Evolutionary conservation across 92 coral and sea anemone genomes (phyloP), one percentile per base, ranked within the genome.

Genomic region (Hydrozoanthus gracilis): DNA sequence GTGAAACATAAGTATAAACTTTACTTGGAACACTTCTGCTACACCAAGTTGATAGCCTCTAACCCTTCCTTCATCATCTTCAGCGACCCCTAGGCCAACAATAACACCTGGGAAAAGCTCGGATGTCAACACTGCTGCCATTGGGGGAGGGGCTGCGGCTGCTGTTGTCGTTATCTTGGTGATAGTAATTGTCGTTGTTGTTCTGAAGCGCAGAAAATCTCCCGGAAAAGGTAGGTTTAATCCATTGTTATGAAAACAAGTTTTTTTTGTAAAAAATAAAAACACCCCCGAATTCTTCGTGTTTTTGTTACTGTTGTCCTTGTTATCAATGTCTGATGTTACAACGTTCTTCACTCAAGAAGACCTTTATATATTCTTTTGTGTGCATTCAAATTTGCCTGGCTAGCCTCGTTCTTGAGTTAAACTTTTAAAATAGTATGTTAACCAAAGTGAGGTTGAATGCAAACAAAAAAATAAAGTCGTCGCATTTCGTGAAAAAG

Each of bases 61-160:
- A 11, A 56, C 13, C 35, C 27, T 35, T 2, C 18, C 27, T 15
- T 15, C n/a, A 3, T 76, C 0, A 17, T 17, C 54, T 76, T 76
- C 66, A 76, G 82, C 66, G 0, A 51, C 64, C 8, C 15, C 5
- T 27, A 4, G 0, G 14, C 51, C 82, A 27, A 27, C 49, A 4
- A 51, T 5, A 0, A 2, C 7, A 54, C 20, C 66, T 4, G 0
- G 4, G 82, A 39, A 35, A 52, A 52, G 18, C 13, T 0, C 60
- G 15, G 82, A 20, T 27, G 67, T 52, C 48, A 54, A 20, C 27
- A 48, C 82, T 4, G 82, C 67, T 54, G 82, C 16, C 82, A 51
- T 76, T 27, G 82, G 82, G 82, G 82, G 82, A 52, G 82, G 66
- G 65, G 82, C 65, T 52, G 82, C 82, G 51, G 82, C 49, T 6